Evolutionary conservation across 1,140 invertebrate genomes (phyloP), one percentile per base, ranked within the genome.

Genomic region (Aphis craccivora): DNA sequence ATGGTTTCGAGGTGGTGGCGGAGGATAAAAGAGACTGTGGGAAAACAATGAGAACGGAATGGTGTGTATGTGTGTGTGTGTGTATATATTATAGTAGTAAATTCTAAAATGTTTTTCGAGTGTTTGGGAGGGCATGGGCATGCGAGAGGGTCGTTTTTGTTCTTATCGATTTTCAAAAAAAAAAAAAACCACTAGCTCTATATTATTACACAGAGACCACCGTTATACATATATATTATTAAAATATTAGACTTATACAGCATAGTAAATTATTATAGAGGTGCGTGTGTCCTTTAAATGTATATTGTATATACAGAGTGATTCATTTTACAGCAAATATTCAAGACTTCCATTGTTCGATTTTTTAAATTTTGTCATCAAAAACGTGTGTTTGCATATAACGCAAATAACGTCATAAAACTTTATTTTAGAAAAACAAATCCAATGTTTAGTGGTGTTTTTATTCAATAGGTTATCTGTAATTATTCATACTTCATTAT

Each of bases 101-200:
- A 87, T 87, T 87, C 30, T 35, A n/a, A n/a, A 87, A 87, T 48
- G 86, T 87, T 87, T 87, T 87, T 87, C 86, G 45, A 48, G 30
- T 48, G 25, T 86, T 45, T 25, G 37, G 84, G 25, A 45, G 40
- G 25, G 37, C 43, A 45, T 3, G 84, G 25, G 25, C 37, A 43
- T n/a, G 14, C 30, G 43, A 30, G 84, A 30, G 6, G 45, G 86
- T 87, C 86, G 25, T 48, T 87, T 48, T 87, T 25, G 86, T 87
- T 48, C 86, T 48, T 87, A 87, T 87, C 30, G 45, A 87, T 87
- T 87, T 87, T 22, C 43, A 43, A 84, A 84, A 84, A 87, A 20
- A 86, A 43, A 86, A 87, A n/a, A 51, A n/a, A n/a, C 43, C 30
- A 5, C 40, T 86, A 25, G 37, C 23, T 76, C 60, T 76, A 76